These are phyloP conservation scores for Bellardia bayeri DNA, from an alignment of 2,888 invertebrate species.

Conservation along the genomic window DNA sequence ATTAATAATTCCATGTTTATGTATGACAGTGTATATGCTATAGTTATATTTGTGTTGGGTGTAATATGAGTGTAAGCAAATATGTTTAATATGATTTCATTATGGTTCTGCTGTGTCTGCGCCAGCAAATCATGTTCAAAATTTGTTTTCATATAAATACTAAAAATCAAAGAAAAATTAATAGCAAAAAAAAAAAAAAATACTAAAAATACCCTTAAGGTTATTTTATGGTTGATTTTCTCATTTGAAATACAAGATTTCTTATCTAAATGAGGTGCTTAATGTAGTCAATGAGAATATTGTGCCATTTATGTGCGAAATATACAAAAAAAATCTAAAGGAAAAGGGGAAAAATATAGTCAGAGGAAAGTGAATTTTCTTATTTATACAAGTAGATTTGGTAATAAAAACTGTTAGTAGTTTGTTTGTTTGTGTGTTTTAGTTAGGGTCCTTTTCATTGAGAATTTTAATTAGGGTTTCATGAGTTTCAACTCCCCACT, in stretches of 20 bases:
- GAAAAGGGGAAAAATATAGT: background rate
- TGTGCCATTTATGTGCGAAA: conserved; percentile 9
- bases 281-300: conserved; percentile 62
- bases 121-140: conserved; percentile 50
- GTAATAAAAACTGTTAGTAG: background rate
- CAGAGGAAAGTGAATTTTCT: background rate
- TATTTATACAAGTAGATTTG: background rate
- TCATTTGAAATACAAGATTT: conserved; percentile 61
- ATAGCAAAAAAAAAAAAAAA: background rate
- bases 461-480: conserved; percentile 29
- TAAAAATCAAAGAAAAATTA: background rate
- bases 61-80: conserved; percentile 26
- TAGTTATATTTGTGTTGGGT: background rate
- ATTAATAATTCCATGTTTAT: background rate
- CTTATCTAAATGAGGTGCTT: conserved; percentile 72
- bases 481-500: background rate
- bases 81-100: conserved; percentile 52
- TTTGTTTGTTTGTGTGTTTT: background rate
- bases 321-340: background rate
- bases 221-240: conserved; percentile 66
- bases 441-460: conserved; percentile 25
- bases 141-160: conserved; percentile 43
- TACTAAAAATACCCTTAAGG: conserved; percentile 62
- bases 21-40: background rate
- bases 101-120: background rate